Conservation (phyloP, 2,888 invertebrate species). For the Mesorhabditis spiculigera region DNA sequence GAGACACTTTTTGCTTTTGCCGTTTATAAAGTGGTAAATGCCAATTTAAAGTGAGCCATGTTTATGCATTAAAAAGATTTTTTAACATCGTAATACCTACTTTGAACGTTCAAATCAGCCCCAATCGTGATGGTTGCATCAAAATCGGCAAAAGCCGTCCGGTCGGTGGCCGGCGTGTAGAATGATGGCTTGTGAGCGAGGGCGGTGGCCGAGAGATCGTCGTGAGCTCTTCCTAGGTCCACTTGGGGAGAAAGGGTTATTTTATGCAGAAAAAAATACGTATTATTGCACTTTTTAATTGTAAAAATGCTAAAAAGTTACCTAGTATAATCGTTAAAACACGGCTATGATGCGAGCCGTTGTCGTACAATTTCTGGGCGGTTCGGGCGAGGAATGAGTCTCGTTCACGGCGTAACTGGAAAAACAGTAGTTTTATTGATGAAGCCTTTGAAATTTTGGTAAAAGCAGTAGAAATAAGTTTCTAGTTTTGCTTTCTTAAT, state of each 20-base stretch:
- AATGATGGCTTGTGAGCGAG: not conserved
- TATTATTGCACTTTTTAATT: too few relatives aligned
- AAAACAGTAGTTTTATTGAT: too few relatives aligned
- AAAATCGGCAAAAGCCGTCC: slow-evolving; percentile 6
- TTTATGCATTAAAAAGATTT: not conserved
- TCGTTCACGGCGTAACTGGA: not conserved
- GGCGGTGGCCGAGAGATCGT: not conserved
- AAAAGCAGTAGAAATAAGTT: too few relatives aligned
- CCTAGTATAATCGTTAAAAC: not conserved
- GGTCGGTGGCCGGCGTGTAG: slow-evolving; percentile 1
- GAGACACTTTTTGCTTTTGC: not conserved
- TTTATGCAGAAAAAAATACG: not conserved
- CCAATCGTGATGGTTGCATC: not conserved
- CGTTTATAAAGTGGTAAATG: too few relatives aligned
- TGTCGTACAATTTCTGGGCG: slow-evolving; percentile 1
- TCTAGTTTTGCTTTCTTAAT: too few relatives aligned
- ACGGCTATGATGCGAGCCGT: not conserved
- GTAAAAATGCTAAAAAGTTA: not conserved
- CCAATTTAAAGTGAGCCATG: too few relatives aligned
- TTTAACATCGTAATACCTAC: not conserved
- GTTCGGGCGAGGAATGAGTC: not conserved
- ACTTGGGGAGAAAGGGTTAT: not conserved
- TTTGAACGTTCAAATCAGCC: not conserved
- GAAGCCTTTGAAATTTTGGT: too few relatives aligned
- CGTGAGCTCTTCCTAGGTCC: not conserved